Base-by-base conservation (phyloP, 1,140 invertebrate species). In the Hypsibius dujardini region DNA sequence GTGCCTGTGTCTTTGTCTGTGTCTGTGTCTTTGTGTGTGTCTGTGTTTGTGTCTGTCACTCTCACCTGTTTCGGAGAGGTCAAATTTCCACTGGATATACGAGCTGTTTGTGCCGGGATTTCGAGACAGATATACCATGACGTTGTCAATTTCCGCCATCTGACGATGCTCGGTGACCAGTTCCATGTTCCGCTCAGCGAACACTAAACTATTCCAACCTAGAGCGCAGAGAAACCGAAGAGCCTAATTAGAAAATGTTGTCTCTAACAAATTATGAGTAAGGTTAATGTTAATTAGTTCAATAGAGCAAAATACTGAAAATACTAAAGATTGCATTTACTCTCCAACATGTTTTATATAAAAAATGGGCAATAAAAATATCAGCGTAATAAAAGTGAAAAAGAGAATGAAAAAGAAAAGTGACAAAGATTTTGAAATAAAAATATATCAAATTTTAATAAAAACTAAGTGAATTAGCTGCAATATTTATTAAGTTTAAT, bases 251-350 rank as follows among this genome's bases (percentile, higher is more conserved):
- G 50, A 7, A 7, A 7, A 7, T 7, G n/a, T 56, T 7, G 50
- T 7, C 50, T n/a, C 50, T 56, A 56, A 7, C 50, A 56, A 56
- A 7, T 56, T n/a, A 7, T n/a, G n/a, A 7, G 7, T 56, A n/a
- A 56, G n/a, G n/a, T 56, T n/a, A n/a, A 56, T 56, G 50, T 7
- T 56, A 56, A 56, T 56, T n/a, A n/a, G 50, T n/a, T 56, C 50
- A 7, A 7, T 56, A 56, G 50, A 7, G 50, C 7, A 7, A 7
- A 56, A n/a, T 7, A 7, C 50, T 56, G 7, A 7, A 7, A 7
- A 56, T 7, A 56, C n/a, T n/a, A 56, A 56, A 7, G n/a, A 56
- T 7, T 56, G 7, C 50, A 56, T 7, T n/a, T n/a, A 7, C 50
- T n/a, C 50, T 7, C 7, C n/a, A 56, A 56, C 50, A 56, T n/a